Conservation (phyloP, 2,888 invertebrate genomes). For the Conomelus anceps region DNA sequence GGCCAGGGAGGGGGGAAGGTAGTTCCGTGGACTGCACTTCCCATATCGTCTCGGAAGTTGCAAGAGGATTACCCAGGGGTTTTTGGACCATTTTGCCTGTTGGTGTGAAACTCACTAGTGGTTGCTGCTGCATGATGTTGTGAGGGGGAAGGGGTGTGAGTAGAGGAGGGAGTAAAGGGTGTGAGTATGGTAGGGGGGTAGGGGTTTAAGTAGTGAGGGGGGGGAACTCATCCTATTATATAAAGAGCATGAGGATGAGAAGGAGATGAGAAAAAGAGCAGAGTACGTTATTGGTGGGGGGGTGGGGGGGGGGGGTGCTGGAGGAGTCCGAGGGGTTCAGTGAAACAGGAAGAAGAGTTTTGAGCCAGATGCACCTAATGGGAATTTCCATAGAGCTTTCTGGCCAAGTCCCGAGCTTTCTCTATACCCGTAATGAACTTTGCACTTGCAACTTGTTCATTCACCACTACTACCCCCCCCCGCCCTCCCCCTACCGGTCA, state of each 20-base stretch:
- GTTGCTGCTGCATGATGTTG: background rate
- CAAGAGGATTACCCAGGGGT: background rate
- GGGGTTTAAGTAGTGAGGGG: background rate
- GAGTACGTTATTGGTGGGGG: background rate
- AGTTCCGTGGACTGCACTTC: background rate
- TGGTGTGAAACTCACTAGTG: background rate
- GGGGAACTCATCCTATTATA: background rate
- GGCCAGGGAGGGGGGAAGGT: background rate
- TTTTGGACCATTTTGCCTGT: background rate
- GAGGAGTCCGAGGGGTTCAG: background rate
- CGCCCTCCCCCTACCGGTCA: background rate
- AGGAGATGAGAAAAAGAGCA: background rate
- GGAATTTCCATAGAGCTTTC: constrained; percentile 8
- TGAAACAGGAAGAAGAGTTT: background rate
- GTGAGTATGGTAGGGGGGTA: background rate
- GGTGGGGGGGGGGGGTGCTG: background rate
- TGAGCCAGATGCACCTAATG: constrained; percentile 10
- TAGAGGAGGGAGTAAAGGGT: background rate
- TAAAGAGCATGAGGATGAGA: background rate
- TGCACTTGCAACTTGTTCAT: background rate
- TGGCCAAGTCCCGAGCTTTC: background rate
- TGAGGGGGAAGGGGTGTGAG: background rate
- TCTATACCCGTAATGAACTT: constrained; percentile 6
- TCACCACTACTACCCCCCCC: background rate
- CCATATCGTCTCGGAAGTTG: background rate